Base-by-base conservation (phyloP, 1,140 invertebrate species). In the Akabosia matsudoensis region DNA sequence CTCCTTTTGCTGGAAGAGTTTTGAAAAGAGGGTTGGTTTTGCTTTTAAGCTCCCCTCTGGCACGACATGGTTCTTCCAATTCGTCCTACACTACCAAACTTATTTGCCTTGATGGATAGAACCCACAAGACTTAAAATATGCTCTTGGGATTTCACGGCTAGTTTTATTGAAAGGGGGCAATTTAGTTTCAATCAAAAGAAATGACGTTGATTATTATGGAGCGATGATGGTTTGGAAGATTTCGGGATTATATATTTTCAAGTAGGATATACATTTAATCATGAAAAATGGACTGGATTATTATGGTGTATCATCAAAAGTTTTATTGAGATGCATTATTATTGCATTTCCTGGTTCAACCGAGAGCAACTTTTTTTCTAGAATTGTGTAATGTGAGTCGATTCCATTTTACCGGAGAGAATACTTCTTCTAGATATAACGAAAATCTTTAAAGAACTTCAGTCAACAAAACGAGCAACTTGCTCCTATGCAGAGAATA, bases 111-210 rank as follows among this genome's bases (percentile, higher is more conserved):
- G 61, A 67, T 67, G 61, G 61, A 67, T 67, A n/a, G 61, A 67
- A 74, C 51, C 73, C 78, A 71, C 56, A 64, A 67, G 78, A 74
- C 76, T 77, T 77, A 70, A 79, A 79, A 77, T 79, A 52, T 26
- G 56, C 79, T 74, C 70, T 51, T 24, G 79, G 74, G 78, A 77
- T 76, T 76, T 73, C 51, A 79, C 70, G 72, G 61, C 61, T 67
- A 67, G 61, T 72, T 77, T 78, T 70, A 76, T 77, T 80, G 76
- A 80, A 80, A 78, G 70, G 75, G 73, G 64, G 33, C 79, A 80
- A 80, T 80, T 80, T 77, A 45, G 52, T 37, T 52, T 51, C 67
- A 77, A 76, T 76, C 78, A 79, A 64, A 45, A n/a, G 64, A 67
- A 45, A 74, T 74, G 76, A 67, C 22, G 61, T 26, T 72, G 31